Percentiles rank a stretch among this genome's conserved stretches.
These are phyloP conservation scores for Tribolium madens DNA, from an alignment of 1,140 invertebrate genomes.

Conservation along the genomic window DNA sequence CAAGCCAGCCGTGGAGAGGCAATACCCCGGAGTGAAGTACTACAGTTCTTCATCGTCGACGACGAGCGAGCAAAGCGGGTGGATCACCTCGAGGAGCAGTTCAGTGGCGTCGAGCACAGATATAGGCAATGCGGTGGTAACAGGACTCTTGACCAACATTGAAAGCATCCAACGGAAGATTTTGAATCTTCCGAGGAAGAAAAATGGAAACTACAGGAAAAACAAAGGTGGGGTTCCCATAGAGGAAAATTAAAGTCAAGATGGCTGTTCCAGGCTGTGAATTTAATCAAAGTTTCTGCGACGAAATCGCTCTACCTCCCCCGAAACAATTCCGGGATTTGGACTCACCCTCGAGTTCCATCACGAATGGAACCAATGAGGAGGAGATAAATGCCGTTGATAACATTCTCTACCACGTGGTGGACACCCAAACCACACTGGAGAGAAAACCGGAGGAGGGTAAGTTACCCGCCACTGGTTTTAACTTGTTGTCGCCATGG, in stretches of 20 bases:
- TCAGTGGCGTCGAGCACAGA: slow-evolving; percentile 65
- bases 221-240: slow-evolving; percentile 37
- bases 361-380: slow-evolving; percentile 55
- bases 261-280: slow-evolving; percentile 57
- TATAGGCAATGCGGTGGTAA: slow-evolving; percentile 52
- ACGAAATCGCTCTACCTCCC: slow-evolving; percentile 81
- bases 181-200: slow-evolving; percentile 48
- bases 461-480: too few relatives aligned
- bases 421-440: slow-evolving; percentile 53
- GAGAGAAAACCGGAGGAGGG: slow-evolving; percentile 47
- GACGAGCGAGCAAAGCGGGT: slow-evolving; percentile 80
- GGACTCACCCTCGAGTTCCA: slow-evolving; percentile 64
- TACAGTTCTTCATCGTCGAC: slow-evolving; percentile 75
- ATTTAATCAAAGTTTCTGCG: slow-evolving; percentile 67
- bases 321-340: slow-evolving; percentile 88
- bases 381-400: slow-evolving; percentile 71
- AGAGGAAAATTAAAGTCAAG: too few relatives aligned
- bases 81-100: slow-evolving; percentile 78
- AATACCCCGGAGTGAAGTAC: slow-evolving; percentile 54
- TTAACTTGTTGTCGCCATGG: slow-evolving; percentile 40
- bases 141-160: slow-evolving; percentile 52
- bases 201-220: slow-evolving; percentile 38
- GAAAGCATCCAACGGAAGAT: slow-evolving; percentile 55
- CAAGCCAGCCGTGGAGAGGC: slow-evolving; percentile 66
- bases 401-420: slow-evolving; percentile 79